These are phyloP conservation scores for Molanna angustata DNA, from an alignment of 2,888 invertebrate genomes.

Conservation along the genomic window DNA sequence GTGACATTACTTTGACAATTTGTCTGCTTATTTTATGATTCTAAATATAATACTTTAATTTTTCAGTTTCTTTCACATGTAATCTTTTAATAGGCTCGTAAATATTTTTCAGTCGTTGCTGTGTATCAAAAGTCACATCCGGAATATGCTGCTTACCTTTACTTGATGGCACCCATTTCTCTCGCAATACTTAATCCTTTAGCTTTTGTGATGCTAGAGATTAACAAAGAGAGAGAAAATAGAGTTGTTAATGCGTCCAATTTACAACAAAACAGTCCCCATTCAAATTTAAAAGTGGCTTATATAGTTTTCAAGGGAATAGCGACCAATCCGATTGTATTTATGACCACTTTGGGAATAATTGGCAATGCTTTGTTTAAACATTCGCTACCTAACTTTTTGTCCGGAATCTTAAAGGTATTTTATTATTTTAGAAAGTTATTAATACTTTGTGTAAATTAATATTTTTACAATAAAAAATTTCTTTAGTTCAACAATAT, in stretches of 20 bases:
- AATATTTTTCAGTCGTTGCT: slow-evolving; percentile 71
- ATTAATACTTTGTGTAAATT: too few species aligned
- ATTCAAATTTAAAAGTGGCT: slow-evolving; percentile 43
- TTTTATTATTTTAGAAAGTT: slow-evolving; percentile 27
- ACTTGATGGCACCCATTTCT: slow-evolving; percentile 92
- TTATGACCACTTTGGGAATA: slow-evolving; percentile 92
- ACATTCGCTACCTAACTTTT: slow-evolving; percentile 71
- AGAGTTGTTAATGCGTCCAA: slow-evolving; percentile 32
- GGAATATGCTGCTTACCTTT: slow-evolving; percentile 86
- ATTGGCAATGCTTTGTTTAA: slow-evolving; percentile 78
- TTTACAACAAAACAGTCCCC: slow-evolving; percentile 35
- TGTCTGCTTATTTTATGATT: background rate
- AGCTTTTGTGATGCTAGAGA: slow-evolving; percentile 86
- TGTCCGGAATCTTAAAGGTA: slow-evolving; percentile 74
- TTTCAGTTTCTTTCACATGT: slow-evolving; percentile 3
- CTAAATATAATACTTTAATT: background rate
- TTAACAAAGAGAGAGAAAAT: slow-evolving; percentile 57
- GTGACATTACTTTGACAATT: background rate
- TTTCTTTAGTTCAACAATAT: too few species aligned
- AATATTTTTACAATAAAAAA: too few species aligned
- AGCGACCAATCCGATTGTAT: slow-evolving; percentile 81
- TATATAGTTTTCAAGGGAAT: slow-evolving; percentile 66
- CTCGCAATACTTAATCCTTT: slow-evolving; percentile 89
- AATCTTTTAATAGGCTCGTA: too few species aligned
- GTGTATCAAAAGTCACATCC: slow-evolving; percentile 83